A percentile compares a stretch with the other conserved stretches of the same genome.
These are phyloP conservation scores for Cylloceria caligata DNA, from an alignment of 2,888 invertebrate genomes.

Conservation along the genomic window DNA sequence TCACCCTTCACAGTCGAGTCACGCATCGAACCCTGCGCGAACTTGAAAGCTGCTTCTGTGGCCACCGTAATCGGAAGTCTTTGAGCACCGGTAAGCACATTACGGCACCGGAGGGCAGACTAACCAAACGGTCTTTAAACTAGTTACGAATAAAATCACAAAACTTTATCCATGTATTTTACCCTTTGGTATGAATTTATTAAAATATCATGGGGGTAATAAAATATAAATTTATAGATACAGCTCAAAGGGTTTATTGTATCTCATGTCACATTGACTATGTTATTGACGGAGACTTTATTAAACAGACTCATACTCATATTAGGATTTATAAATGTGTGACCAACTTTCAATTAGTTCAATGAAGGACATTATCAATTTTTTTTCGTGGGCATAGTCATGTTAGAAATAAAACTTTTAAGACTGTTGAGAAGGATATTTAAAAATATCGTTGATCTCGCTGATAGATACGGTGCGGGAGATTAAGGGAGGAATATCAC, in stretches of 20 bases:
- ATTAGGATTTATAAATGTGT: neutral
- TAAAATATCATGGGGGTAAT: slow-evolving; percentile 11
- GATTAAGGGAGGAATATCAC: no score
- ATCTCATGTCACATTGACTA: neutral
- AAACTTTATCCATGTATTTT: slow-evolving; percentile 37
- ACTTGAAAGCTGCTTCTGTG: slow-evolving; percentile 22
- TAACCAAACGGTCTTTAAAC: slow-evolving; percentile 48
- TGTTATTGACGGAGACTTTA: neutral
- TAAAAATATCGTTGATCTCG: no score
- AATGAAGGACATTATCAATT: no score
- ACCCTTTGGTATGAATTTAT: slow-evolving; percentile 18
- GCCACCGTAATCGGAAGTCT: slow-evolving; percentile 57
- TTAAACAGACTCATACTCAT: neutral
- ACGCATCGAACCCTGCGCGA: slow-evolving; percentile 46
- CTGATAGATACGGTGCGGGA: no score
- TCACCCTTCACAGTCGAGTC: slow-evolving; percentile 51
- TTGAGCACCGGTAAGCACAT: slow-evolving; percentile 44
- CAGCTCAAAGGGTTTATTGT: neutral
- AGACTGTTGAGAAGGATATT: no score
- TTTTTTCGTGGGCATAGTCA: no score
- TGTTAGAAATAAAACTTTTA: no score
- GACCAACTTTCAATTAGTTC: neutral
- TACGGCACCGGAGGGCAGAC: slow-evolving; percentile 24
- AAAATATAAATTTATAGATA: slow-evolving; percentile 14
- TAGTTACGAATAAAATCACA: slow-evolving; percentile 50